Percentiles rank a stretch among this genome's conserved stretches.
Conservation (phyloP, 2,797 vertebrate species). For the Sebastes baramenuke region DNA sequence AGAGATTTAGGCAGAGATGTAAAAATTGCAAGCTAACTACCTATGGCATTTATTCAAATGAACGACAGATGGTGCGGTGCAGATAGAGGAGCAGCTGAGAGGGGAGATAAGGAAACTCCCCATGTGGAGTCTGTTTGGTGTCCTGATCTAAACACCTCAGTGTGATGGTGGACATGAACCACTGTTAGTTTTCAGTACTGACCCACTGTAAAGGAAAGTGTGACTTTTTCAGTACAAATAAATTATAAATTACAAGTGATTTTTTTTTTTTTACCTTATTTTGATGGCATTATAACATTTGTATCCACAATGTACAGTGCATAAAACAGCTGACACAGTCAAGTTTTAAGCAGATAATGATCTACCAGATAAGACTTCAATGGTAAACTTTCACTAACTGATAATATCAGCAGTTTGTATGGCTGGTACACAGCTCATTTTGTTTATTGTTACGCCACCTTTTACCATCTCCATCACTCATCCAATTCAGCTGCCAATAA, state of each 20-base stretch:
- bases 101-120: constrained; percentile 45
- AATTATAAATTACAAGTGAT: not conserved
- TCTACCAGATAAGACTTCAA: not conserved
- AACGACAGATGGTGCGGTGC: constrained; percentile 43
- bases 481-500: not conserved
- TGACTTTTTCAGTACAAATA: not conserved
- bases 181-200: not conserved
- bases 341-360: not conserved
- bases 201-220: not conserved
- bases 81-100: constrained; percentile 49
- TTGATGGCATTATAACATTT: not conserved
- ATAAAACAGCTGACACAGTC: not conserved
- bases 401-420: not conserved
- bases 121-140: constrained; percentile 6
- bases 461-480: not conserved
- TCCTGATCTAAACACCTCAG: constrained; percentile 36
- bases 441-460: not conserved
- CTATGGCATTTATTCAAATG: constrained; percentile 67
- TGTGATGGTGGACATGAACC: constrained; percentile 1
- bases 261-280: not conserved
- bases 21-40: constrained; percentile 40
- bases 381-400: not conserved
- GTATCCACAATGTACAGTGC: not conserved
- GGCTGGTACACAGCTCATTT: not conserved
- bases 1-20: constrained; percentile 39